phyloP scores from a whole-genome alignment of 2,113 vertebrate genomes.

The Manacus vitellinus region DNA sequence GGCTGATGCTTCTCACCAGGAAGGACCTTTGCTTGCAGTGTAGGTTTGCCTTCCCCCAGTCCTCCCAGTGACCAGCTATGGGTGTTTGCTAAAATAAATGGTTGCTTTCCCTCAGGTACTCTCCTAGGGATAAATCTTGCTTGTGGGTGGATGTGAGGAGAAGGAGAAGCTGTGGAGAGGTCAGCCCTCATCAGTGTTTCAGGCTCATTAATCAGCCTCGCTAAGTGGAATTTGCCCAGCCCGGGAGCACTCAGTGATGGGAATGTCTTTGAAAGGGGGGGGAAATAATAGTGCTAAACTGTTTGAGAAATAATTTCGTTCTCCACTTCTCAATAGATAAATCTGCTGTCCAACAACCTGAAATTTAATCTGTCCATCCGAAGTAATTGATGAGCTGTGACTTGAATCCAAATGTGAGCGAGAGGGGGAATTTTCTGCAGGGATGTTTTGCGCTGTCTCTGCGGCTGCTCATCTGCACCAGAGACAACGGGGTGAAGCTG shows the following conservation, averaged over 20 bases:
- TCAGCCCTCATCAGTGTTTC: not conserved
- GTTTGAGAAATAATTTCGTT: conserved; percentile 43
- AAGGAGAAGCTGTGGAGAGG: not conserved
- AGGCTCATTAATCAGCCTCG: not conserved
- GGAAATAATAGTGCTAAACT: conserved; percentile 14
- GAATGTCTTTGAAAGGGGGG: not conserved
- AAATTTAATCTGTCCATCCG: conserved; percentile 3
- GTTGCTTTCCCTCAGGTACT: not conserved
- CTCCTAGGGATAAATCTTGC: not conserved
- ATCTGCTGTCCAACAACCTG: not conserved
- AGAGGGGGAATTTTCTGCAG: not conserved
- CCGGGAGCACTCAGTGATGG: not conserved
- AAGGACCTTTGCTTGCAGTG: not conserved
- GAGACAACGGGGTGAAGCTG: not conserved
- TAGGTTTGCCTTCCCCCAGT: not conserved
- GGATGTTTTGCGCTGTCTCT: not conserved
- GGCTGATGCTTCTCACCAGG: not conserved
- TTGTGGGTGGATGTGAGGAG: not conserved
- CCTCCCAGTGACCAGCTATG: not conserved
- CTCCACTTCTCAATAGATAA: not conserved
- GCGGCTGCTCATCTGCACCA: not conserved
- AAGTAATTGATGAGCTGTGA: not conserved
- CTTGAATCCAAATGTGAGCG: conserved; percentile 16
- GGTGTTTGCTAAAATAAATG: not conserved
- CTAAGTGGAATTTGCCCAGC: not conserved